These are phyloP conservation scores for Dromiciops gliroides DNA, from an alignment of 2,113 vertebrate genomes.

Conservation along the genomic window DNA sequence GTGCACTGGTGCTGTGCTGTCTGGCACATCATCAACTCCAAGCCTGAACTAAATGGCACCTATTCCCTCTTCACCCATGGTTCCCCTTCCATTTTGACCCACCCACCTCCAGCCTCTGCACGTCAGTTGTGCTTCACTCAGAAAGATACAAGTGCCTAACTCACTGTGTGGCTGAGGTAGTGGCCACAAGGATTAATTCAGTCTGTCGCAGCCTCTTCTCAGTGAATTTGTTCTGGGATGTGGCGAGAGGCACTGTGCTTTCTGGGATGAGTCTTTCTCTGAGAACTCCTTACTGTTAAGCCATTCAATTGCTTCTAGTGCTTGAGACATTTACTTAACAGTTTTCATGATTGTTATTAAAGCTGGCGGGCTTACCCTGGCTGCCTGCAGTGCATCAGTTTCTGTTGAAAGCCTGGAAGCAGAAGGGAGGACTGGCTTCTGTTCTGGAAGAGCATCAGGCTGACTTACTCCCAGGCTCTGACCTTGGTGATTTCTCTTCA, in stretches of 20 bases:
- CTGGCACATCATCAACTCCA: background rate
- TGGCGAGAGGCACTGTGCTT: conserved; percentile 18
- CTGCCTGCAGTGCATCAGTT: conserved; percentile 41
- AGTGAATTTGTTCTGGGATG: conserved; percentile 33
- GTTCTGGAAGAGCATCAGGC: conserved; percentile 37
- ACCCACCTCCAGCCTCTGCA: background rate
- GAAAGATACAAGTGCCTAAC: background rate
- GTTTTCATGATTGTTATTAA: conserved; percentile 70
- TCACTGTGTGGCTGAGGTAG: background rate
- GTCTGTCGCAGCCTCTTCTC: background rate
- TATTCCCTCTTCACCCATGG: background rate
- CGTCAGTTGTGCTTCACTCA: background rate
- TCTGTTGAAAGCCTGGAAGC: conserved; percentile 49
- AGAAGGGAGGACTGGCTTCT: conserved; percentile 44
- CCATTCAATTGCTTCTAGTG: conserved; percentile 60
- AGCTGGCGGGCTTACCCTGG: conserved; percentile 63
- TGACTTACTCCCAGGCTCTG: conserved; percentile 56
- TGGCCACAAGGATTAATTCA: background rate
- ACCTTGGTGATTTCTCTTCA: conserved; percentile 67
- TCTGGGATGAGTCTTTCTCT: conserved; percentile 17
- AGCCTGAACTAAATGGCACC: background rate
- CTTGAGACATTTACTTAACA: conserved; percentile 68
- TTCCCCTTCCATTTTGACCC: background rate
- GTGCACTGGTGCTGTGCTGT: background rate
- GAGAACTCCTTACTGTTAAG: conserved; percentile 56